These are phyloP conservation scores for Neoseiulus cucumeris DNA, from an alignment of 1,140 invertebrate genomes.

Conservation along the genomic window DNA sequence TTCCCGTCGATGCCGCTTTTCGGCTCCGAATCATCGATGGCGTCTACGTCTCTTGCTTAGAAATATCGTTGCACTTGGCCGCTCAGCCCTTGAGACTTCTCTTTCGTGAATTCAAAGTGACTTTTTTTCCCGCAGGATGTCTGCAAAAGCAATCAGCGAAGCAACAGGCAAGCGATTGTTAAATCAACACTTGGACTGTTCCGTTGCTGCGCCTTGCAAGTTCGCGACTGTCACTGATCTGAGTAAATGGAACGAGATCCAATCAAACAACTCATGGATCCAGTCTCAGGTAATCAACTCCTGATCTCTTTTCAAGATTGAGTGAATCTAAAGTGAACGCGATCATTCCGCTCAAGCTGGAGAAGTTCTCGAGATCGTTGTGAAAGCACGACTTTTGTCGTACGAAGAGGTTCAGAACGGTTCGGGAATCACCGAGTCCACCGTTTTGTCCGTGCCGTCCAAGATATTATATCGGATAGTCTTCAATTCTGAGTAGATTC, in stretches of 20 bases:
- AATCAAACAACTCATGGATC: constrained; percentile 65
- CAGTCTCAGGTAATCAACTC: constrained; percentile 42
- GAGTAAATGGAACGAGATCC: constrained; percentile 56
- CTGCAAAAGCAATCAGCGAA: constrained; percentile 92
- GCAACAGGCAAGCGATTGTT: constrained; percentile 84
- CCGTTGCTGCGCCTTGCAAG: constrained; percentile 47
- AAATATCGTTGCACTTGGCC: too few species aligned
- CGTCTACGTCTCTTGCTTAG: too few species aligned
- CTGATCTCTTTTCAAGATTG: constrained; percentile 16
- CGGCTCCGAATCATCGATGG: too few species aligned
- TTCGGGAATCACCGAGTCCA: not conserved
- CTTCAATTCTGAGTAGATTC: too few species aligned
- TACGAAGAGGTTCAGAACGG: not conserved
- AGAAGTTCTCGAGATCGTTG: too few species aligned
- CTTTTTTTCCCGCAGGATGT: constrained; percentile 41
- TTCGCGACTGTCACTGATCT: constrained; percentile 57
- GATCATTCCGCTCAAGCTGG: too few species aligned
- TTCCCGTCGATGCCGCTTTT: too few species aligned
- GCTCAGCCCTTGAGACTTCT: too few species aligned
- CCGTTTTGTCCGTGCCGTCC: not conserved
- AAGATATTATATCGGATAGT: constrained; percentile 6
- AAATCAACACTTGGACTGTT: constrained; percentile 51
- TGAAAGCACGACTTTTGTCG: not conserved
- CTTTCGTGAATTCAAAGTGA: too few species aligned
- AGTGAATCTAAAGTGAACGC: too few species aligned